Percentiles rank a stretch among this genome's conserved stretches.
Evolutionary conservation across 2,797 vertebrate species (phyloP).

Genomic region (Oreonectes daqikongensis): DNA sequence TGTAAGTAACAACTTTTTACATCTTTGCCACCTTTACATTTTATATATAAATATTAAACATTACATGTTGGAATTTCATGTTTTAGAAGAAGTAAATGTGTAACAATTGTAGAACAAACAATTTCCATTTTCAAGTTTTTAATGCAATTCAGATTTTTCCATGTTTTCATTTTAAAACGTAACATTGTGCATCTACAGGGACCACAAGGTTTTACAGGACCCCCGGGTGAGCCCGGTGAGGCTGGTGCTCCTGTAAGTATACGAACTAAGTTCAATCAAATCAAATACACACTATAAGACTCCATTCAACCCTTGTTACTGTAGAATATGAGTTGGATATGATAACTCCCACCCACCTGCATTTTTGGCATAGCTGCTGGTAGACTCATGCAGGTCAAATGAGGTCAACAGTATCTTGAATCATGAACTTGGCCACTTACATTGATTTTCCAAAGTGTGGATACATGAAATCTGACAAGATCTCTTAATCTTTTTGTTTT

Average conservation of each 20-base stretch:
- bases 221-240: conserved; percentile 95
- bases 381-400: conserved; percentile 6
- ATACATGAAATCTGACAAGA: background rate
- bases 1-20: conserved; percentile 73
- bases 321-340: background rate
- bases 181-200: conserved; percentile 86
- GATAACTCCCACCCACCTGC: too few species aligned
- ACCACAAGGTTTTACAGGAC: conserved; percentile 96
- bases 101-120: background rate
- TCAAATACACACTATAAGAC: conserved; percentile 15
- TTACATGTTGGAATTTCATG: background rate
- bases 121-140: background rate
- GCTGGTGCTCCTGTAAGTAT: conserved; percentile 90
- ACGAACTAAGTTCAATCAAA: conserved; percentile 2
- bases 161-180: too few species aligned
- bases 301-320: background rate
- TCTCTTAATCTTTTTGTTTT: too few species aligned
- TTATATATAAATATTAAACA: background rate
- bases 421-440: background rate
- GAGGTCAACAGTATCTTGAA: conserved; percentile 35
- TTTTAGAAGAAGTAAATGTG: background rate
- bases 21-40: too few species aligned
- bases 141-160: background rate
- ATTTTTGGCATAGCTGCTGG: background rate
- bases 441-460: background rate